These are phyloP conservation scores for Boulengerochromis microlepis DNA, from an alignment of 2,113 vertebrate genomes.

Conservation along the genomic window DNA sequence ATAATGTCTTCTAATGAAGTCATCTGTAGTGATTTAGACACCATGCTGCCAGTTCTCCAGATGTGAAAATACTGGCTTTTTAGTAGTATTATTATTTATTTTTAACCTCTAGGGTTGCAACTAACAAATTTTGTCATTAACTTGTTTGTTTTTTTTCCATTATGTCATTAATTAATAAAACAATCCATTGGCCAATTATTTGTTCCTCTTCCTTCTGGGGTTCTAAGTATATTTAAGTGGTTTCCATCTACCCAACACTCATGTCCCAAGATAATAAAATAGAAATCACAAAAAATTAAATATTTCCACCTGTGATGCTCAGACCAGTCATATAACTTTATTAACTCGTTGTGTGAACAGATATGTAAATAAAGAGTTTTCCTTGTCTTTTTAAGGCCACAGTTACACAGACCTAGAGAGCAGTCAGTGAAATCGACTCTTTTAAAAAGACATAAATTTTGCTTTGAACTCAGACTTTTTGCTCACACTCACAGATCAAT, in stretches of 20 bases:
- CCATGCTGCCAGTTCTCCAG: neutral
- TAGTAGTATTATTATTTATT: neutral
- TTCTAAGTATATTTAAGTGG: neutral
- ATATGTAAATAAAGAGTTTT: neutral
- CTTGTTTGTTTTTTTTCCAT: neutral
- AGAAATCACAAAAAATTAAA: fast-evolving
- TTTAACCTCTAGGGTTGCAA: neutral
- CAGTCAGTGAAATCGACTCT: neutral
- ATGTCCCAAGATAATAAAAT: neutral
- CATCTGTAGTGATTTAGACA: neutral
- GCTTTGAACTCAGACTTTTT: neutral
- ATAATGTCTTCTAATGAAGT: neutral
- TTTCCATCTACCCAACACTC: neutral
- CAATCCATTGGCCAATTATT: neutral
- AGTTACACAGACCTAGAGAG: neutral
- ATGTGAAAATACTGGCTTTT: neutral
- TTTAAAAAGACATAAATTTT: neutral
- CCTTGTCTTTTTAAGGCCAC: neutral
- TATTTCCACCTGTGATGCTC: neutral
- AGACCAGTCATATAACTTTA: neutral
- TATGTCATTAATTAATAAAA: neutral
- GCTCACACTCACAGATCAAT: neutral
- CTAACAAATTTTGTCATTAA: neutral
- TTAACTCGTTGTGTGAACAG: neutral
- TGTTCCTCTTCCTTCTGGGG: neutral